Percentiles rank a stretch among this genome's conserved stretches.
Evolutionary conservation across 2,113 vertebrate genomes (phyloP).

Genomic region (Gymnocephalus cernua): DNA sequence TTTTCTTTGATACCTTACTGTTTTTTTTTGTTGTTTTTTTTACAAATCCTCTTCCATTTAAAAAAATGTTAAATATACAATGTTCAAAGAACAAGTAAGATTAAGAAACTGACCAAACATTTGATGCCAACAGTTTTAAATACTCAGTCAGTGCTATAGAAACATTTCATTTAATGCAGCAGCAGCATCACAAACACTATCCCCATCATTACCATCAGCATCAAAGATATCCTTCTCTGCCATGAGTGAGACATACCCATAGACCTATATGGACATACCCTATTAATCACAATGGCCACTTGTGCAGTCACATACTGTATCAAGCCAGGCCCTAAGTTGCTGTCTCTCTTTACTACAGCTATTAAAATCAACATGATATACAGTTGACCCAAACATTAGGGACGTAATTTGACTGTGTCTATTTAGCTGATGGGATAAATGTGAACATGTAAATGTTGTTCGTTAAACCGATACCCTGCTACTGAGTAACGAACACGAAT

Average conservation of each 20-base stretch:
- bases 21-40: not conserved
- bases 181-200: not conserved
- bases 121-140: not conserved
- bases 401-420: not conserved
- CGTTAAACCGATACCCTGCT: not conserved
- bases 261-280: too few species aligned
- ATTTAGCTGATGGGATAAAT: not conserved
- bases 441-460: not conserved
- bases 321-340: not conserved
- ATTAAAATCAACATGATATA: not conserved
- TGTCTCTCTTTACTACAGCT: not conserved
- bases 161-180: not conserved
- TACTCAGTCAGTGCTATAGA: too few species aligned
- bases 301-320: conserved; percentile 15
- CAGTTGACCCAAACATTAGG: not conserved
- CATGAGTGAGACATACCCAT: not conserved
- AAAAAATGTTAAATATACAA: not conserved
- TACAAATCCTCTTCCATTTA: not conserved
- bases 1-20: not conserved
- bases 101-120: not conserved
- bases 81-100: not conserved
- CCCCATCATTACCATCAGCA: not conserved
- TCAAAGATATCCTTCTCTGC: not conserved
- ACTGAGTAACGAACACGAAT: not conserved
- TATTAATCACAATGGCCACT: conserved; percentile 10